phyloP scores from a whole-genome alignment of 2,888 invertebrate genomes.

The Eledone cirrhosa region DNA sequence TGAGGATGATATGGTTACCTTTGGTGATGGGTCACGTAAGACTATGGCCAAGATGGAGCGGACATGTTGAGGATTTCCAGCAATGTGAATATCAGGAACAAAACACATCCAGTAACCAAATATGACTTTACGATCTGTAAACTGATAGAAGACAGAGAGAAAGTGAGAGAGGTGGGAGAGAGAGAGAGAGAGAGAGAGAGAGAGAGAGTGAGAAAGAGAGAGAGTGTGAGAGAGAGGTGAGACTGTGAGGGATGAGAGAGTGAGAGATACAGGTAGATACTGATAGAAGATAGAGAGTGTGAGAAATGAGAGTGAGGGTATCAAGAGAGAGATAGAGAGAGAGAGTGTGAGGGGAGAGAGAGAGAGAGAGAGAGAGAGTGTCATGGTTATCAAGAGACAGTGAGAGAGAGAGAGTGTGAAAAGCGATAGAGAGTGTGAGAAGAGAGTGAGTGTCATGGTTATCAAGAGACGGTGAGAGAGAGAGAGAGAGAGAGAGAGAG shows the following conservation, averaged over 20 bases:
- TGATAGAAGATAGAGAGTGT: no score
- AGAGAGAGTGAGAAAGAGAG: background rate
- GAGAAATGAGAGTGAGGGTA: background rate
- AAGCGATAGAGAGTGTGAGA: background rate
- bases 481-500: background rate
- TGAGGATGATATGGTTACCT: no score
- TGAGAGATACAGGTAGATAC: no score
- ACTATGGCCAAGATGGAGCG: slow-evolving; percentile 73
- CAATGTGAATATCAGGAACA: slow-evolving; percentile 72
- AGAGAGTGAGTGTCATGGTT: background rate
- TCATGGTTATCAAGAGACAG: background rate
- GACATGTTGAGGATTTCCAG: slow-evolving; percentile 65
- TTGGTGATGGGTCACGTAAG: slow-evolving; percentile 75
- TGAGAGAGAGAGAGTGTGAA: background rate
- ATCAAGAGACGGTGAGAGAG: background rate
- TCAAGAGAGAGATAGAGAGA: background rate
- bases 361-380: background rate
- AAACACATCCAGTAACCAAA: slow-evolving; percentile 83
- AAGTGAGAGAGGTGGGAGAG: background rate
- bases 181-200: background rate
- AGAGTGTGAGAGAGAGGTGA: background rate
- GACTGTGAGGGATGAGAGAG: background rate
- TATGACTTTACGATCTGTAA: slow-evolving; percentile 74
- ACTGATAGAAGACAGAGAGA: slow-evolving; percentile 63
- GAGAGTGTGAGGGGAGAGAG: no score